These are phyloP conservation scores for Gobio occitaniae DNA, from an alignment of 2,797 vertebrate species.

Conservation along the genomic window DNA sequence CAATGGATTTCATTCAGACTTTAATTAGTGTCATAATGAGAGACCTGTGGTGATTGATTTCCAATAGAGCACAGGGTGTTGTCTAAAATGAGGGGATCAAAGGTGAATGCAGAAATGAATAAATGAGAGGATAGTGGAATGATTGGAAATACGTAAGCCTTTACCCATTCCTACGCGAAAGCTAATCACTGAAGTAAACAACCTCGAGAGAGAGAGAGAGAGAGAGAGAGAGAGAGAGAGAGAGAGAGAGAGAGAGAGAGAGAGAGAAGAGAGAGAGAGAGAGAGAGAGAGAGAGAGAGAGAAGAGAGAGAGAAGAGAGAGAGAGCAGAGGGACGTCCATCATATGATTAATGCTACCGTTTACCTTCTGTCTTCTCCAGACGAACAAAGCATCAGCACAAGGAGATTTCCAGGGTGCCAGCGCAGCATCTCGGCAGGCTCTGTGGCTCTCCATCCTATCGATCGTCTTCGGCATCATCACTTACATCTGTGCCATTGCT, in stretches of 20 bases:
- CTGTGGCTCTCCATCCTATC: slow-evolving; percentile 88
- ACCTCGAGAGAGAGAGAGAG: background rate
- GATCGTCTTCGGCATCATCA: slow-evolving; percentile 87
- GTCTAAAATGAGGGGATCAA: slow-evolving; percentile 51
- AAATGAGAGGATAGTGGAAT: slow-evolving; percentile 54
- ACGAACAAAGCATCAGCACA: slow-evolving; percentile 89
- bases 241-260: too few species aligned
- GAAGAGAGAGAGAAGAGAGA: too few species aligned
- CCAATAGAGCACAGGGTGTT: slow-evolving; percentile 67
- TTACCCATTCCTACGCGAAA: background rate
- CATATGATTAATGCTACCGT: slow-evolving; percentile 60
- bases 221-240: too few species aligned
- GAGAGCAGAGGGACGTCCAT: slow-evolving; percentile 50
- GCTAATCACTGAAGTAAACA: slow-evolving; percentile 38
- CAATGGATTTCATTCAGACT: slow-evolving; percentile 71
- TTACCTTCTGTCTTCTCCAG: slow-evolving; percentile 66
- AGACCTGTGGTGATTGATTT: slow-evolving; percentile 71
- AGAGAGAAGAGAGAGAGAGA: too few species aligned
- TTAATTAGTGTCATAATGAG: slow-evolving; percentile 78
- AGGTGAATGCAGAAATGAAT: slow-evolving; percentile 39
- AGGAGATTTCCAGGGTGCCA: slow-evolving; percentile 86
- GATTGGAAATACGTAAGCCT: slow-evolving; percentile 45
- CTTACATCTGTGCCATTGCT: slow-evolving; percentile 84
- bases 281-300: too few species aligned
- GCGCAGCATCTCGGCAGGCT: slow-evolving; percentile 83